Percentiles rank a stretch among this genome's conserved stretches.
Evolutionary conservation across 2,888 invertebrate genomes (phyloP).

Genomic region (Troides aeacus): DNA sequence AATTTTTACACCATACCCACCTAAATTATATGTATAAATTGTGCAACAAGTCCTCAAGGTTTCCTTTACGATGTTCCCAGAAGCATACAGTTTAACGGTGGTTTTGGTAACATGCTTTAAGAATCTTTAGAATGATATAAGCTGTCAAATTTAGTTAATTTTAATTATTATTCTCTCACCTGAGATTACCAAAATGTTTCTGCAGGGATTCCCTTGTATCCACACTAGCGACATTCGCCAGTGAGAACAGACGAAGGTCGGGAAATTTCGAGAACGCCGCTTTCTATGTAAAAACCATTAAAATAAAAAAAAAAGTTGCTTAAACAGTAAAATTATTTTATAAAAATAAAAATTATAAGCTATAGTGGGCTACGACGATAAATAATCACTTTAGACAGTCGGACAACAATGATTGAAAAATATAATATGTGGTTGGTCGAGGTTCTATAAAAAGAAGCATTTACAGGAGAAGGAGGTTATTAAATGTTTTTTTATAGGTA

Average conservation of each 20-base stretch:
- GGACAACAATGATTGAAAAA: too few relatives aligned
- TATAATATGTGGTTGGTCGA: not conserved
- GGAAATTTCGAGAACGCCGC: constrained; percentile 96
- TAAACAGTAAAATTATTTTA: not conserved
- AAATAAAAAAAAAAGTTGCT: not conserved
- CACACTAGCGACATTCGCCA: constrained; percentile 97
- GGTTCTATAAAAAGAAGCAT: not conserved
- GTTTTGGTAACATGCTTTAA: too few relatives aligned
- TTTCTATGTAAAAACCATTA: constrained; percentile 81
- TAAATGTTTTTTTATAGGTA: not conserved
- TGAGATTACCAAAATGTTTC: constrained; percentile 90
- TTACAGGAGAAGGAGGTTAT: too few relatives aligned
- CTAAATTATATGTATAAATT: too few relatives aligned
- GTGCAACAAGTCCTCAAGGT: too few relatives aligned
- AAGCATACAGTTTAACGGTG: too few relatives aligned
- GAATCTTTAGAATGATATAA: too few relatives aligned
- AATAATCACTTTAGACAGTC: too few relatives aligned
- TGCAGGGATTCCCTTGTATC: constrained; percentile 91
- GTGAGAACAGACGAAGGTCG: constrained; percentile 90
- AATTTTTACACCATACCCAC: too few relatives aligned
- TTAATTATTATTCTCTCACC: constrained; percentile 57
- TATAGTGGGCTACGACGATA: not conserved
- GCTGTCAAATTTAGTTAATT: too few relatives aligned
- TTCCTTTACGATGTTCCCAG: too few relatives aligned
- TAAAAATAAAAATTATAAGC: not conserved